Base-by-base conservation (phyloP, 2,113 vertebrate species). In the Calonectris borealis region DNA sequence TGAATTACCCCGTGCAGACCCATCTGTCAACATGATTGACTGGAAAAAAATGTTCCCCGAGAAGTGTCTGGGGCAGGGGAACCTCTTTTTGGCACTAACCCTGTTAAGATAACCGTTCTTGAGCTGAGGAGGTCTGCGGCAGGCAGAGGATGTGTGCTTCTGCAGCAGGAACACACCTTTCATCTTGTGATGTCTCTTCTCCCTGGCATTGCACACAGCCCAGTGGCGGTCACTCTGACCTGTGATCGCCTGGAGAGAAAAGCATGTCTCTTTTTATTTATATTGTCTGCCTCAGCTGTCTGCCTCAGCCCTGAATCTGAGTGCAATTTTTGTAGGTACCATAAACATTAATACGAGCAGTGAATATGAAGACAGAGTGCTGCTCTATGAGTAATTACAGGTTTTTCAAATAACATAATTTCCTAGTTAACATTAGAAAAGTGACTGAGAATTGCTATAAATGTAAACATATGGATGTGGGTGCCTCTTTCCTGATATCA, bases 381-480 rank as follows among this genome's bases (percentile, higher is more conserved):
- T 93, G 60, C 57, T 94, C 61, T 65, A 42, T 70, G 78, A 55
- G 79, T 91, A 96, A 94, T 97, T 91, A 91, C 36, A 84, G 57
- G 65, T 92, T 94, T 93, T 90, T 91, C 94, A 90, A 94, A 92
- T 79, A 91, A 31, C 44, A 75, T 92, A 86, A 89, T 96, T 95
- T 82, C 83, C 76, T 79, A 52, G 83, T 91, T 95, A 94, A 57
- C 88, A 82, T 89, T 71, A 93, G 90, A 86, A 92, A 94, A 92
- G 79, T 70, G 86, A 76, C 73, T 84, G 69, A 88, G 69, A 93
- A 95, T 87, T 91, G 80, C 72, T 89, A 61, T 79, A 84, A 95
- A 92, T 95, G 73, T 96, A 96, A 95, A 94, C 96, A 96, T 94
- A 95, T 92, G 96, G 92, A 92, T 88, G 95, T 95, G 96, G 83